Base-by-base conservation (phyloP, 2,888 invertebrate species). In the Toxonevra muliebris region DNA sequence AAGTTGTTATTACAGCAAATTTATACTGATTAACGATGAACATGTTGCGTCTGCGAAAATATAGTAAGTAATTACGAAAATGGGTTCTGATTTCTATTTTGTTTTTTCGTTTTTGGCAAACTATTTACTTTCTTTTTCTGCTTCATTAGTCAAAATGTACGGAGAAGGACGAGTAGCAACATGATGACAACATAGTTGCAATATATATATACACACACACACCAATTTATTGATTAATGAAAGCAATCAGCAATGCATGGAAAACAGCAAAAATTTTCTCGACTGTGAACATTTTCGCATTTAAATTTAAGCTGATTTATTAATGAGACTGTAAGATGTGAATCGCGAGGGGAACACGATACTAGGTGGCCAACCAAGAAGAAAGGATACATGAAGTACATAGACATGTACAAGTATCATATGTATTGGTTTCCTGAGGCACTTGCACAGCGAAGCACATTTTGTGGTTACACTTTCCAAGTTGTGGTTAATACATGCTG, bases 161-260 rank as follows among this genome's bases (percentile, higher is more conserved):
- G 59, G 19, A n/a, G 43, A n/a, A 15, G n/a, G 15, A 15, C 53
- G 52, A 2, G 40, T 15, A 52, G 52, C 12, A 52, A 12, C 12
- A 30, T 30, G 30, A 30, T 30, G 30, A 7, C 30, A 30, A 30
- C 30, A 30, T 30, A 30, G 30, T 30, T 30, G 30, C 30, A 4
- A 30, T 7, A 30, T n/a, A 30, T 30, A 30, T 30, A 4, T 30
- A 30, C 30, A 2, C 30, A 7, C 7, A 30, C 3, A 30, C 30
- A 30, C 30, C 30, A 30, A 30, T 30, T 30, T 30, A 30, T 30
- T 80, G 80, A 81, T 82, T 82, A 81, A 82, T 79, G 78, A 71
- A 73, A 75, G 78, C 75, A 80, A 79, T 80, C 75, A 79, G 72
- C 71, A 66, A 64, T 69, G 62, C 60, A n/a, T 48, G n/a, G 15